Base-by-base conservation (phyloP, 2,113 vertebrate species). In the Rhinoderma darwinii region DNA sequence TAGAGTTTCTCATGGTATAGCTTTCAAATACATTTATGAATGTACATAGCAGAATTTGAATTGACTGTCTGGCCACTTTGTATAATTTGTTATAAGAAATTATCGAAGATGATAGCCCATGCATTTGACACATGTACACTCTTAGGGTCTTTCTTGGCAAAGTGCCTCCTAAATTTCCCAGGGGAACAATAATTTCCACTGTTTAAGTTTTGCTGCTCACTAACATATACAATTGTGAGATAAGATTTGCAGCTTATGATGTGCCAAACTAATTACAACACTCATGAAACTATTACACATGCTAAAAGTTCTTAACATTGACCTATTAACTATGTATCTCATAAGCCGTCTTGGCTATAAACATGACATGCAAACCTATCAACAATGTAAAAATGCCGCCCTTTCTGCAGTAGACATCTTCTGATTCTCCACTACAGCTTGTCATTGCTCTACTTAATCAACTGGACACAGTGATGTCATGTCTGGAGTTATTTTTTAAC, bases 261-360 rank as follows among this genome's bases (percentile, higher is more conserved):
- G 76, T 86, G 84, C 84, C 84, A 86, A 86, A 86, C 56, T 79
- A 80, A 80, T 86, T 56, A 80, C 76, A 86, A 47, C 75, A 37
- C 76, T 70, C 84, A 54, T 41, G 63, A 86, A 80, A 79, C 10
- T 78, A 85, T 68, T 78, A 78, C 59, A 25, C 54, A 32, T 79
- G 30, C 75, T 86, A 86, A 43, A 70, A 39, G 76, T 66, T 41
- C 75, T 80, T 50, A 56, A 66, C 44, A 70, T 54, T 86, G 84
- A 72, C 63, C 76, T 86, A 80, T 72, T 79, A 68, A 41, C 63
- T 41, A 47, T 30, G 47, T 44, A 47, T 47, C 44, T 86, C 61
- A 51, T 66, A 66, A 78, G 75, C 70, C 30, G 37, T 12, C 41
- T 54, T 85, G 83, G 73, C 84, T 80, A 72, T 20, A 30, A 56